phyloP scores from a whole-genome alignment of 2,113 vertebrate genomes.

The Tichodroma muraria region DNA sequence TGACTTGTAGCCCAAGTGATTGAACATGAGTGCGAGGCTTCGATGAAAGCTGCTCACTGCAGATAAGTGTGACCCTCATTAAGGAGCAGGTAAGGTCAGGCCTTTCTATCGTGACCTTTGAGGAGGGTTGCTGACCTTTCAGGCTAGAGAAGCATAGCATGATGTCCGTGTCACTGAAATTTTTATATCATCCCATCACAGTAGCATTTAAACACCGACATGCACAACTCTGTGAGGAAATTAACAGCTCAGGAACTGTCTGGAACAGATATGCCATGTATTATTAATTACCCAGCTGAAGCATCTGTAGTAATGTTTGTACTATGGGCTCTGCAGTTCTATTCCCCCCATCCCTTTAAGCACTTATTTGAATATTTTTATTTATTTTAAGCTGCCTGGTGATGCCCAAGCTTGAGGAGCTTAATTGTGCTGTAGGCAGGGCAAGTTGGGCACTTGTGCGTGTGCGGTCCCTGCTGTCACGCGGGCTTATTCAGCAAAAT shows the following conservation, averaged over 20 bases:
- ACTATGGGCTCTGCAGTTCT: neutral
- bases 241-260: neutral
- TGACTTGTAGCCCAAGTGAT: neutral
- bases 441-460: neutral
- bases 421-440: neutral
- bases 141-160: neutral
- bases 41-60: neutral
- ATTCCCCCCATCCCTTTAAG: neutral
- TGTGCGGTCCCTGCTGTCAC: neutral
- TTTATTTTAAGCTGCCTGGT: neutral
- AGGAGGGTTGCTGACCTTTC: neutral
- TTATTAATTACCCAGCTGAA: neutral
- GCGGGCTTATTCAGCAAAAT: slow-evolving; percentile 12
- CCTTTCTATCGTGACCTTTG: neutral
- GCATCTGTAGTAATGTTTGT: neutral
- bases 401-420: neutral
- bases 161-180: neutral
- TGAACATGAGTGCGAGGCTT: neutral
- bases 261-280: neutral
- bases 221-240: neutral
- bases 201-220: neutral
- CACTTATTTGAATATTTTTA: neutral
- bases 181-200: neutral
- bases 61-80: neutral
- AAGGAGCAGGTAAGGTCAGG: neutral